A percentile compares a stretch with the other conserved stretches of the same genome.
These are phyloP conservation scores for Acleris cristana DNA, from an alignment of 2,888 invertebrate genomes.

Conservation along the genomic window DNA sequence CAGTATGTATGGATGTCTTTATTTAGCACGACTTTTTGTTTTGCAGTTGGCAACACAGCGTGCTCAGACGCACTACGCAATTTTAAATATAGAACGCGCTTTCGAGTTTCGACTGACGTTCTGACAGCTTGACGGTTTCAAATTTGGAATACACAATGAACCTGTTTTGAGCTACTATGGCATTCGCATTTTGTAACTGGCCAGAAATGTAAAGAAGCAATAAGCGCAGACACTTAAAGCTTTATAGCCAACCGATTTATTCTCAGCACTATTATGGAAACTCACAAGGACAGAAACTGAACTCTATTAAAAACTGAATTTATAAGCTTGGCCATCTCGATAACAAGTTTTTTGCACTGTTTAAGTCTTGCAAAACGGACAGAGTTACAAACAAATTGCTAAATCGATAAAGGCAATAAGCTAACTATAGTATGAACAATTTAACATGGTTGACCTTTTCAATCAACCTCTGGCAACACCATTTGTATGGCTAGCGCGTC, in stretches of 20 bases:
- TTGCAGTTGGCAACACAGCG: slow-evolving; percentile 53
- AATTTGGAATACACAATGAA: slow-evolving; percentile 52
- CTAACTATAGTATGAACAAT: slow-evolving; percentile 17
- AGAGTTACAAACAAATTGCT: slow-evolving; percentile 26
- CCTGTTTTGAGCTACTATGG: slow-evolving; percentile 24
- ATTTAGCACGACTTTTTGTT: slow-evolving; percentile 43
- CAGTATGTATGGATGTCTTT: slow-evolving; percentile 14
- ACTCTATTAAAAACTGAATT: neutral
- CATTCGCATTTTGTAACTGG: slow-evolving; percentile 19
- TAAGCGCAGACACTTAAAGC: neutral
- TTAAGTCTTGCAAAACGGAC: neutral
- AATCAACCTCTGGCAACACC: slow-evolving; percentile 20
- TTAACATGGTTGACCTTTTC: slow-evolving; percentile 32
- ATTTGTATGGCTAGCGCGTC: slow-evolving; percentile 6
- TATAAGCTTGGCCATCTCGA: neutral
- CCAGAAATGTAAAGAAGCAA: slow-evolving; percentile 5
- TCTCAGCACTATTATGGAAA: slow-evolving; percentile 3
- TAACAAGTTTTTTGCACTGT: neutral
- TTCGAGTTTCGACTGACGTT: slow-evolving; percentile 50
- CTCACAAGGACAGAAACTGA: neutral
- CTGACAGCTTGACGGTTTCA: slow-evolving; percentile 57
- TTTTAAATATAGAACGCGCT: slow-evolving; percentile 65
- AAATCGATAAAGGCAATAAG: slow-evolving; percentile 23
- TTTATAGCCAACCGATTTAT: neutral
- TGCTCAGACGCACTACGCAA: slow-evolving; percentile 63